Base-by-base conservation (phyloP, 1,140 invertebrate species). In the Bombus breviceps region DNA sequence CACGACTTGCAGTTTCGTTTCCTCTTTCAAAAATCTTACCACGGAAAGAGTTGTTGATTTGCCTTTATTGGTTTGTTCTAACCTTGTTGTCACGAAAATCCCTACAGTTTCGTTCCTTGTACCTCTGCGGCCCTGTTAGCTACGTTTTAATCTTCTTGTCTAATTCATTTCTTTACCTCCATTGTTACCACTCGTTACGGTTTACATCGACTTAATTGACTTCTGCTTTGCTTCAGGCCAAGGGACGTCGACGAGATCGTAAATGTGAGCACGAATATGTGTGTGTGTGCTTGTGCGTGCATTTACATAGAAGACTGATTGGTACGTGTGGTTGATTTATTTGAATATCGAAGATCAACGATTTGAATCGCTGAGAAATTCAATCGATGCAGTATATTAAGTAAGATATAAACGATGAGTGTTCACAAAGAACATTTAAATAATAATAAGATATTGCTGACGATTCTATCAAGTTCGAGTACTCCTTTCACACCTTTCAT, bases 11-110 rank as follows among this genome's bases (percentile, higher is more conserved):
- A 37, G 13, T 71, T 62, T 34, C 28, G 12, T 62, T 59, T 18
- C 5, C n/a, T n/a, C n/a, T 71, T 41, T 43, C 62, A 13, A 68
- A 69, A 83, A 82, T 81, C 43, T 81, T 85, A 69, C 37, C 37
- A 25, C 43, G 3, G 43, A 28, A 77, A 88, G 80, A 87, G 75
- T 91, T 83, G 83, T 84, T 62, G 86, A 87, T 59, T 85, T 80
- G 47, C 78, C 64, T 89, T 83, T 73, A 81, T 87, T 68, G 59
- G 74, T 83, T 74, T 62, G 34, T 66, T 66, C 41, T 84, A 88
- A 74, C 41, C 64, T 47, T 34, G 80, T 75, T 76, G 76, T 78
- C 81, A 68, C 81, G 83, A 87, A 83, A 85, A 83, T 39, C 71
- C 47, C 28, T 59, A 34, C 47, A n/a, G 64, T 57, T 81, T 57